Evolutionary conservation across 2,113 vertebrate species (phyloP).

Genomic region (Syngnathus scovelli): DNA sequence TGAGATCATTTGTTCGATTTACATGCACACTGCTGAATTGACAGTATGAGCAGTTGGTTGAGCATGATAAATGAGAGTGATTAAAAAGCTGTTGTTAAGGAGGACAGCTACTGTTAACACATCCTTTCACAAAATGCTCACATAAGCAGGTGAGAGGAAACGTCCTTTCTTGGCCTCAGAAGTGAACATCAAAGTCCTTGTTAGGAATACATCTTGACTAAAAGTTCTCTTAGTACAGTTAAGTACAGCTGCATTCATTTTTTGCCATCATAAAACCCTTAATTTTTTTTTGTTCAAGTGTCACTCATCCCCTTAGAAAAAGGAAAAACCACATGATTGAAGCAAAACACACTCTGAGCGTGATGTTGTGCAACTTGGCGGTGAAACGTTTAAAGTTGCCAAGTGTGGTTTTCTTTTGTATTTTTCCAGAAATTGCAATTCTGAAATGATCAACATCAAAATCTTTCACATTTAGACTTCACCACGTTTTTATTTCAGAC

Average conservation of each 20-base stretch:
- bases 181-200: background rate
- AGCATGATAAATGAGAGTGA: constrained; percentile 13
- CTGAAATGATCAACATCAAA: too few species aligned
- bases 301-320: too few species aligned
- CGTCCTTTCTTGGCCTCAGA: background rate
- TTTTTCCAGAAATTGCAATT: too few species aligned
- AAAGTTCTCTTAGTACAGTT: background rate
- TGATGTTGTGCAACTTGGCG: background rate
- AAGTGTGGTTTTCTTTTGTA: background rate
- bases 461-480: too few species aligned
- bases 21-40: background rate
- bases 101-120: constrained; percentile 1
- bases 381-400: background rate
- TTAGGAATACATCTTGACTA: background rate
- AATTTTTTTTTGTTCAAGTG: background rate
- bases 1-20: constrained; percentile 11
- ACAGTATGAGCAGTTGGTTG: constrained; percentile 2
- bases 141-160: background rate
- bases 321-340: too few species aligned
- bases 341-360: background rate
- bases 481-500: too few species aligned
- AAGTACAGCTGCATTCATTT: background rate
- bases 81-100: constrained; percentile 2
- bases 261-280: background rate
- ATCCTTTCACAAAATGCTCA: constrained; percentile 1